Conservation (phyloP, 2,113 vertebrate genomes). For the Pao palembangensis region DNA sequence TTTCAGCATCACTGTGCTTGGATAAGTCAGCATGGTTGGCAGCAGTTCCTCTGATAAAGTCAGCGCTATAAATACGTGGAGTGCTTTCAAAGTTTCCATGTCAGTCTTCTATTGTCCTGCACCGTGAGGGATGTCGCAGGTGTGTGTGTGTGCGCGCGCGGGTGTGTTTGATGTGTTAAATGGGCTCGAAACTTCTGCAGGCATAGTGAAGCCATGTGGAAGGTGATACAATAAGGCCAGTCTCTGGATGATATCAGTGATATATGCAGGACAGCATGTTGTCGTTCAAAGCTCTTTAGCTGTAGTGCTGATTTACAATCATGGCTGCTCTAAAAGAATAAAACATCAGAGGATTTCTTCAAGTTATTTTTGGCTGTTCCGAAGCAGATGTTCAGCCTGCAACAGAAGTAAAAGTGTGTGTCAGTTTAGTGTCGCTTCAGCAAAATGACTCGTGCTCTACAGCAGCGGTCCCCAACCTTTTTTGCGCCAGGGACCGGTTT, state of each 20-base stretch:
- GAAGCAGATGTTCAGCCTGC: conserved; percentile 70
- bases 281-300: too few species aligned
- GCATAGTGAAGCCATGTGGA: too few species aligned
- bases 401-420: conserved; percentile 8
- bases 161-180: neutral
- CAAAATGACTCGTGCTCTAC: neutral
- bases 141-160: neutral
- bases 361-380: conserved; percentile 22
- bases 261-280: too few species aligned
- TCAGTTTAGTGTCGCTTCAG: neutral
- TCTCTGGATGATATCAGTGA: too few species aligned
- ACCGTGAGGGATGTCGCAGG: conserved; percentile 9
- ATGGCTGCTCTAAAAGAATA: too few species aligned
- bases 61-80: conserved; percentile 68
- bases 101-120: conserved; percentile 42
- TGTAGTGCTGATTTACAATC: too few species aligned
- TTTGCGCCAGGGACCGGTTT: too few species aligned
- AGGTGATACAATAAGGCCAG: too few species aligned
- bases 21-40: neutral
- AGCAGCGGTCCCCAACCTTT: too few species aligned
- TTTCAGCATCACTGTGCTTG: conserved; percentile 10
- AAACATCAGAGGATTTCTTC: too few species aligned
- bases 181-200: too few species aligned
- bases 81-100: conserved; percentile 66
- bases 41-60: conserved; percentile 58